Evolutionary conservation across 2,888 invertebrate species (phyloP), one percentile per base, ranked within the genome.

Genomic region (Hololepta plana): DNA sequence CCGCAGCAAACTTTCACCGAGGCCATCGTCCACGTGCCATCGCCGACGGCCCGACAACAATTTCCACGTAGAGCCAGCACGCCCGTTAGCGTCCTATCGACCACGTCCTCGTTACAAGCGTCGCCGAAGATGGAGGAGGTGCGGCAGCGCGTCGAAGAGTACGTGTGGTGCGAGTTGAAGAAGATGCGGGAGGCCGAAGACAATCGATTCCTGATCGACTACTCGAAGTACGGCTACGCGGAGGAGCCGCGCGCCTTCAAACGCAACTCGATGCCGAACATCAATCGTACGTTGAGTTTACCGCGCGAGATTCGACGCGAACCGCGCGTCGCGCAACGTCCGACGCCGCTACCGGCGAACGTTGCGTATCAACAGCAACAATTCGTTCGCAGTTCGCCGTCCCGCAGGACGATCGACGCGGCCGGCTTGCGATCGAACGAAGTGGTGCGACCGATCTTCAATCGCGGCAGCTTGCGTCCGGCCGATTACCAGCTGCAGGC

Each of bases 141-240:
- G 19, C 49, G 65, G 7, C 61, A 62, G 40, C 64, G 59, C 42
- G 62, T 68, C 0, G 72, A 73, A 44, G 71, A 67, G 1, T 71
- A 67, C 39, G 72, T 71, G 35, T 73, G 72, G 72, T 67, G 71
- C 37, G 69, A 70, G 42, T 48, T 73, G 28, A 69, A 67, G 42
- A 67, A 66, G 45, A 45, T 66, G 31, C 72, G 68, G 40, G 57
- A 66, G 23, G 62, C 64, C 44, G 69, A 72, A 49, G 72, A 72
- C 38, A 56, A 60, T 32, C 30, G 32, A 21, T 25, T 34, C 17
- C 33, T 32, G 23, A 28, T 30, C 60, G 60, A 37, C 47, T 48
- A 19, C 44, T 45, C 19, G 36, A 44, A 23, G 10, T 44, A 44
- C 21, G 44, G 45, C 12, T 49, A 44, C 27, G 42, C 41, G 2